Percentiles rank a stretch among this genome's conserved stretches.
phyloP scores from a whole-genome alignment of 2,113 vertebrate genomes.

The Pyxicephalus adspersus region DNA sequence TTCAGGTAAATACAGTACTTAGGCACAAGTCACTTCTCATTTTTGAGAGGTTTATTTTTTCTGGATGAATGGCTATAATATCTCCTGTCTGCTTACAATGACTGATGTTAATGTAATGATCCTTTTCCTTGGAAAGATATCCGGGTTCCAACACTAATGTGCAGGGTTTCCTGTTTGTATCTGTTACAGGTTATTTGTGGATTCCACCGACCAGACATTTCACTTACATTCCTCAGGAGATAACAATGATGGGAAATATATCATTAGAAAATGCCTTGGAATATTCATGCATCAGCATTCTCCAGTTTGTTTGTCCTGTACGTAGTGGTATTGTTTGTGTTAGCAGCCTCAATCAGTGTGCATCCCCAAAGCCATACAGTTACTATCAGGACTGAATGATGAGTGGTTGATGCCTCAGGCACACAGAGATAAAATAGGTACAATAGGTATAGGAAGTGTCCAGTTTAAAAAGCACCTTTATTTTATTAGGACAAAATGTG shows the following conservation, averaged over 20 bases:
- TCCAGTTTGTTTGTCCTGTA: constrained; percentile 18
- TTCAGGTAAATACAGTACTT: no score
- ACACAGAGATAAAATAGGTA: no score
- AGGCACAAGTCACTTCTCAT: no score
- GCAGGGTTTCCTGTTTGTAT: constrained; percentile 19
- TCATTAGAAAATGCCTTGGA: constrained; percentile 17
- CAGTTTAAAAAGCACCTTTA: no score
- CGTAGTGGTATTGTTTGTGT: constrained; percentile 19
- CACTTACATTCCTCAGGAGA: constrained; percentile 13
- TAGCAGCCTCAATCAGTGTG: background rate
- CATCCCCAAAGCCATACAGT: constrained; percentile 35
- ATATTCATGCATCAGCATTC: constrained; percentile 26
- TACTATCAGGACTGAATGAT: no score
- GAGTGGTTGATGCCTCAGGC: no score
- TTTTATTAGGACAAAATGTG: no score
- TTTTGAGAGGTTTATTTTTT: no score
- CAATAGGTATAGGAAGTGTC: no score
- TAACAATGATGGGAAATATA: constrained; percentile 40
- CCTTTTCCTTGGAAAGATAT: background rate
- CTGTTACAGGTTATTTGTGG: constrained; percentile 5
- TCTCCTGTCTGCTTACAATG: no score
- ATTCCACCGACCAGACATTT: background rate
- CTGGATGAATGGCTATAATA: no score
- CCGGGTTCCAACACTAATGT: background rate
- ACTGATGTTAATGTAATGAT: no score